Percentiles rank a stretch among this genome's conserved stretches.
Evolutionary conservation across 2,113 vertebrate genomes (phyloP).

Genomic region (Hippocampus comes): DNA sequence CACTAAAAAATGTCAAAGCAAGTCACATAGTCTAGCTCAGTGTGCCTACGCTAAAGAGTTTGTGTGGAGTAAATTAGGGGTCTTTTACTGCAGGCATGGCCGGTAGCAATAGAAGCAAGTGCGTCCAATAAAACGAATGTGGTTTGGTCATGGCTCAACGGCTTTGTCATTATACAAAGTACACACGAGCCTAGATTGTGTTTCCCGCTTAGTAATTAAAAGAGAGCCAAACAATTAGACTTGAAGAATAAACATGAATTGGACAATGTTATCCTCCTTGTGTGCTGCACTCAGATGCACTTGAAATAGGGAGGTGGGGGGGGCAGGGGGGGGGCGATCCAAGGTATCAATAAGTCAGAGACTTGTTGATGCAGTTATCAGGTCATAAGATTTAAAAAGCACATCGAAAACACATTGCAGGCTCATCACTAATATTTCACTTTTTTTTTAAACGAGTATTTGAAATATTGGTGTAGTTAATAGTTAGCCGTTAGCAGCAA

Average conservation of each 20-base stretch:
- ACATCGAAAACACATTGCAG: too few relatives aligned
- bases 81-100: slow-evolving; percentile 49
- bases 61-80: slow-evolving; percentile 34
- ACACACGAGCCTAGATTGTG: slow-evolving; percentile 19
- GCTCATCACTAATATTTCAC: too few relatives aligned
- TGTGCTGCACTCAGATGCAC: slow-evolving; percentile 30
- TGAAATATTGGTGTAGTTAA: too few relatives aligned
- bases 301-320: background rate
- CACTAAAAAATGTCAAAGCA: slow-evolving; percentile 58
- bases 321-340: background rate
- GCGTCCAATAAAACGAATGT: slow-evolving; percentile 39
- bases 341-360: background rate
- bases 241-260: slow-evolving; percentile 56
- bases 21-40: slow-evolving; percentile 21
- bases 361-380: background rate
- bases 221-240: slow-evolving; percentile 42
- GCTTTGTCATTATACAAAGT: slow-evolving; percentile 38
- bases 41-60: slow-evolving; percentile 7
- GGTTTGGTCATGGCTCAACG: slow-evolving; percentile 46
- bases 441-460: too few relatives aligned
- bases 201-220: slow-evolving; percentile 51
- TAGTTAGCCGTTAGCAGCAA: too few relatives aligned
- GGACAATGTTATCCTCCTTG: slow-evolving; percentile 33
- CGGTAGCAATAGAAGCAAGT: slow-evolving; percentile 24
- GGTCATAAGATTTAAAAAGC: too few relatives aligned